Conservation (phyloP, 2,888 invertebrate species). For the Cistogaster globosa region DNA sequence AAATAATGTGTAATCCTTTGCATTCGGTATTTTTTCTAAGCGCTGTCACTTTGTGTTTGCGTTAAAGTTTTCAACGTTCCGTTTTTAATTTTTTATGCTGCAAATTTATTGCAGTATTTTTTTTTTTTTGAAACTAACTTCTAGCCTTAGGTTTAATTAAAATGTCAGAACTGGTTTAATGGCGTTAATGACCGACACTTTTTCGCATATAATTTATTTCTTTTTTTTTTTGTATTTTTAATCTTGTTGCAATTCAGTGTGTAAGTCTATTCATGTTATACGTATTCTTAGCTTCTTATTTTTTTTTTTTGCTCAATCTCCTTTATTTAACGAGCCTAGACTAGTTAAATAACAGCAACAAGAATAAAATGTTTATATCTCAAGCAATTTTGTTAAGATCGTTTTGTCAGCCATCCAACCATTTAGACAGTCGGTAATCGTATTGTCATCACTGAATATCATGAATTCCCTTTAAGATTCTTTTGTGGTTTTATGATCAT, state of each 20-base stretch:
- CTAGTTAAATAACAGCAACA: not conserved
- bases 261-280: constrained; percentile 45
- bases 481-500: constrained; percentile 67
- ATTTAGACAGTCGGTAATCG: constrained; percentile 68
- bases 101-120: constrained; percentile 7
- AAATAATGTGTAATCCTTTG: constrained; percentile 54
- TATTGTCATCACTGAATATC: constrained; percentile 70
- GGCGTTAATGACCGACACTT: constrained; percentile 83
- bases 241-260: not conserved
- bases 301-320: constrained; percentile 1
- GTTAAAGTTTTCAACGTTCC: constrained; percentile 27
- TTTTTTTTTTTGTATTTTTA: constrained; percentile 18
- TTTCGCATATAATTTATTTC: constrained; percentile 55
- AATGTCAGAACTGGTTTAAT: constrained; percentile 83
- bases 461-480: constrained; percentile 70
- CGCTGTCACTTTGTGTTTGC: constrained; percentile 61
- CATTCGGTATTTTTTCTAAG: constrained; percentile 52
- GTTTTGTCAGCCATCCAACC: constrained; percentile 68
- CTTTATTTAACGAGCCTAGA: constrained; percentile 38
- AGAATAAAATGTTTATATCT: constrained; percentile 39
- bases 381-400: constrained; percentile 58
- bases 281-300: constrained; percentile 19
- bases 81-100: not conserved
- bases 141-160: constrained; percentile 80
- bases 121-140: constrained; percentile 37